Base-by-base conservation (phyloP, 1,140 invertebrate genomes). In the Coelopa frigida region DNA sequence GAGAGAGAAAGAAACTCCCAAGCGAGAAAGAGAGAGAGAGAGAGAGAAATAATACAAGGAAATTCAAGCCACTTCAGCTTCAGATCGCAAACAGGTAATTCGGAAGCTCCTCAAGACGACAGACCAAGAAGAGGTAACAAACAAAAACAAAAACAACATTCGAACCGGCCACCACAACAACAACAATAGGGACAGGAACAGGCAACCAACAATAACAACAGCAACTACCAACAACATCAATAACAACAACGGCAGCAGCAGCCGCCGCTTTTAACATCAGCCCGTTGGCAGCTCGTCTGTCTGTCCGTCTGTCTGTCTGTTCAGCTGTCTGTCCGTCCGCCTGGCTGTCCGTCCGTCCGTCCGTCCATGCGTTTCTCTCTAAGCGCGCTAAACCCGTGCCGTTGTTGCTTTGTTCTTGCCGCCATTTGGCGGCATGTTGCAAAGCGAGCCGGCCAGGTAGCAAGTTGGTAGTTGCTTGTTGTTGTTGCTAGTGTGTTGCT, bases 381-480 rank as follows among this genome's bases (percentile, higher is more conserved):
- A 58, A 65, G 59, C 62, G 62, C 62, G 62, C 61, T 66, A 65
- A 65, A 54, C 62, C 62, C 62, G 62, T 66, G 62, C 62, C 62
- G 62, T 66, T 66, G 64, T 48, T 51, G 47, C 59, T 66, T 66
- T 66, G 62, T 59, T 58, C 53, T 60, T 62, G 62, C 62, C 62
- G 62, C 55, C 42, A 32, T 27, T 46, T 40, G 44, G 32, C 49
- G 49, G 49, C 44, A 50, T 42, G 44, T 50, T 46, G 49, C 49
- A 50, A 46, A 46, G 62, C 59, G 53, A 53, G 40, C 50, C 48
- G 42, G 50, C 44, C 29, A 39, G 8, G 8, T 29, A 14, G 8
- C 32, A 17, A 8, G 7, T 11, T 36, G 7, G 33, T 36, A 7
- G 33, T 36, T 36, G 8, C 18, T 36, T 36, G 33, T 36, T 36